Base-by-base conservation (phyloP, 2,113 vertebrate genomes). In the Myotis brandtii region DNA sequence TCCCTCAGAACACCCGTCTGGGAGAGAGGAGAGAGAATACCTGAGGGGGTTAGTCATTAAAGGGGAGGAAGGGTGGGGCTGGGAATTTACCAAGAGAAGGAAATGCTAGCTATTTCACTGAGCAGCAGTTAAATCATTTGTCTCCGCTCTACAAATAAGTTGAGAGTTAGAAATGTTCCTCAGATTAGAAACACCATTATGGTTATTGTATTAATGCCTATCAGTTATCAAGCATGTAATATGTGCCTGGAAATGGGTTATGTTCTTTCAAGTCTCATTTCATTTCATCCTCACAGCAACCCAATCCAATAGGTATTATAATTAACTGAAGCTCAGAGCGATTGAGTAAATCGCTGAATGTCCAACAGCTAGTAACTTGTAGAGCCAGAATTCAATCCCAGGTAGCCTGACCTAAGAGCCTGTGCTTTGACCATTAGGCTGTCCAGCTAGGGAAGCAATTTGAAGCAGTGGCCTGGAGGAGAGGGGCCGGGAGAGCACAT, bases 41-140 rank as follows among this genome's bases (percentile, higher is more conserved):
- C 66, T 87, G 59, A 87, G 40, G 70, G 8, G 2, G n/a, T 93
- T 77, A 96, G 85, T 96, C 94, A 90, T 76, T 72, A 8, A 30
- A 82, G 23, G 30, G 9, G 32, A 87, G 91, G 82, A 94, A 91
- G 94, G 91, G 93, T 82, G 82, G 59, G 62, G 73, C 73, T 79
- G 72, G 17, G 54, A 89, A 25, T 59, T 88, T 76, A 73, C 70
- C 87, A 40, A 6, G 7, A 69, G 91, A 95, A 96, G 91, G 86
- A 52, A 95, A 66, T 76, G 62, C 27, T 70, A 37, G 37, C 21
- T 21, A 12, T 79, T 92, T 80, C n/a, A 62, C n/a, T 4, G 37
- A 88, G n/a, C 12, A 48, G 54, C 79, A 14, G 46, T 88, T 67
- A 89, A 84, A 72, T 73, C 46, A 18, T 48, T 89, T 90, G 54